phyloP scores from a whole-genome alignment of 2,888 invertebrate species.

The Meghimatium bilineatum region DNA sequence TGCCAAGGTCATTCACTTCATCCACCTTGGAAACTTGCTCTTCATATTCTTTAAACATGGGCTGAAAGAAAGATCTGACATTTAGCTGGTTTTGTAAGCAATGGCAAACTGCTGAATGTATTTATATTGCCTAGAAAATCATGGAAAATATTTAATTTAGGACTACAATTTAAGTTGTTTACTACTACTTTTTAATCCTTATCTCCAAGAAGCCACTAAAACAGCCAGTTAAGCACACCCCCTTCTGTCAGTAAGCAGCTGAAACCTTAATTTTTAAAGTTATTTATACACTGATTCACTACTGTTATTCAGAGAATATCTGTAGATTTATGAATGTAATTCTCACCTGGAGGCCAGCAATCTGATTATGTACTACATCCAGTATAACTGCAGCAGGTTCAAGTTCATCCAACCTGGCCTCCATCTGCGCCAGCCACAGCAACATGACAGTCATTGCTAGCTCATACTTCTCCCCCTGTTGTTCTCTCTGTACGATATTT shows the following conservation, averaged over 20 bases:
- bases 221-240: too few species aligned
- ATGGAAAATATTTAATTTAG: too few species aligned
- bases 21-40: conserved; percentile 91
- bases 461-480: conserved; percentile 92
- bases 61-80: conserved; percentile 76
- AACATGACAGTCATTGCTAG: conserved; percentile 87
- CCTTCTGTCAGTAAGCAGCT: too few species aligned
- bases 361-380: conserved; percentile 89
- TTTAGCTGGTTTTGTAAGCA: not conserved
- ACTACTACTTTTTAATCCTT: too few species aligned
- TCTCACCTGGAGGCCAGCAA: conserved; percentile 78
- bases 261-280: too few species aligned
- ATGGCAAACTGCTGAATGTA: too few species aligned
- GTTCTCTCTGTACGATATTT: conserved; percentile 88
- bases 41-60: conserved; percentile 91
- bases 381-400: conserved; percentile 92
- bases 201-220: too few species aligned
- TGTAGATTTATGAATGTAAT: not conserved
- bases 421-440: conserved; percentile 90
- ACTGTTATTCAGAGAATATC: not conserved
- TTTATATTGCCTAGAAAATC: too few species aligned
- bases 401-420: conserved; percentile 85
- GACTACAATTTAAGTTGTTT: too few species aligned
- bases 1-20: conserved; percentile 92
- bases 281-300: too few species aligned